Percentiles rank a stretch among this genome's conserved stretches.
These are phyloP conservation scores for Ursus arctos DNA, from an alignment of 2,113 vertebrate genomes.

Conservation along the genomic window DNA sequence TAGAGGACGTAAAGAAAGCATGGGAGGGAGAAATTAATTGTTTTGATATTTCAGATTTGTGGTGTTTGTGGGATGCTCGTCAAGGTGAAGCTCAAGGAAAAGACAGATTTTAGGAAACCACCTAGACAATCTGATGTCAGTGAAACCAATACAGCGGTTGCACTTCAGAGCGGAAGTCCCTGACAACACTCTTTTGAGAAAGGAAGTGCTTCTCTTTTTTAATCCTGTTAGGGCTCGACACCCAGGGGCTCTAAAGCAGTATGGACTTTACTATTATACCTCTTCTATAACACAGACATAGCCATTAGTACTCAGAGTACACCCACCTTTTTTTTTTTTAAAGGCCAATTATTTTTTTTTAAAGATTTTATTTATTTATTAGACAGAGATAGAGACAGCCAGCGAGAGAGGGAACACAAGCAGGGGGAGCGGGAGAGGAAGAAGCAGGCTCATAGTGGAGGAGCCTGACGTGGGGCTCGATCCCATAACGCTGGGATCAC, in stretches of 20 bases:
- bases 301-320: background rate
- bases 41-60: constrained; percentile 13
- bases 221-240: background rate
- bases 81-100: background rate
- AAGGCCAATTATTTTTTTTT: too few species aligned
- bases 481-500: too few species aligned
- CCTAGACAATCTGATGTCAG: background rate
- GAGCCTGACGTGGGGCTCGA: too few species aligned
- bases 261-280: background rate
- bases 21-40: background rate
- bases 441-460: too few species aligned
- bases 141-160: background rate
- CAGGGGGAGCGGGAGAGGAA: too few species aligned
- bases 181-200: background rate
- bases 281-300: background rate
- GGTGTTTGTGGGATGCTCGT: background rate
- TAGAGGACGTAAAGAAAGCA: background rate
- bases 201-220: background rate
- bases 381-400: too few species aligned
- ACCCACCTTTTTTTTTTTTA: background rate
- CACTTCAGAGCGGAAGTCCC: background rate
- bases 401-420: too few species aligned
- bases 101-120: background rate
- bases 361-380: too few species aligned
- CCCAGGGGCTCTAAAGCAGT: background rate